These are phyloP conservation scores for Ceratitis capitata DNA, from an alignment of 1,140 invertebrate species.

Conservation along the genomic window DNA sequence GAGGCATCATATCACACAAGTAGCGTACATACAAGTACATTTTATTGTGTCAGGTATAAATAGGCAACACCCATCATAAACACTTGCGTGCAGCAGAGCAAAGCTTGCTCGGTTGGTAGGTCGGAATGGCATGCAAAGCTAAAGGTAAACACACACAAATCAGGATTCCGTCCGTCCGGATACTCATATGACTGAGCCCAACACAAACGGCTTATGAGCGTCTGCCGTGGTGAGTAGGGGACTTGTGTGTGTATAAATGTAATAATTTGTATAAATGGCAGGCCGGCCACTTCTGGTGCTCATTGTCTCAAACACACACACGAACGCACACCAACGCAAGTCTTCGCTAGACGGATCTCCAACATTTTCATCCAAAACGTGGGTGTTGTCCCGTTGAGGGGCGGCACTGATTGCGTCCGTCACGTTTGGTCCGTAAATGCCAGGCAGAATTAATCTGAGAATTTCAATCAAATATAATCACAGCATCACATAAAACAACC, in stretches of 20 bases:
- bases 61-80: constrained; percentile 35
- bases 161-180: not conserved
- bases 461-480: constrained; percentile 37
- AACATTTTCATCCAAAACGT: not conserved
- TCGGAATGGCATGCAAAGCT: not conserved
- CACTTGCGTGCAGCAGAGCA: constrained; percentile 13
- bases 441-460: constrained; percentile 30
- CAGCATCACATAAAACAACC: not conserved
- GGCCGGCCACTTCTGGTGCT: not conserved
- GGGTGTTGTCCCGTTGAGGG: not conserved
- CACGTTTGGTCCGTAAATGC: constrained; percentile 32
- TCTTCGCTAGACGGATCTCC: not conserved
- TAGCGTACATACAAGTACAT: not conserved
- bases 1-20: not conserved
- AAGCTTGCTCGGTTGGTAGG: not conserved
- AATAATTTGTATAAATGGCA: constrained; percentile 20
- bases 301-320: not conserved
- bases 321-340: not conserved
- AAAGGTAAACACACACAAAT: not conserved
- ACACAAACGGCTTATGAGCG: no score
- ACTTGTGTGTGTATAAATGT: not conserved
- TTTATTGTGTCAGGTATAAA: constrained; percentile 35
- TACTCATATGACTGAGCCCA: not conserved
- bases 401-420: not conserved
- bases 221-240: no score